Percentiles rank a stretch among this genome's conserved stretches.
Evolutionary conservation across 2,113 vertebrate genomes (phyloP).

Genomic region (Chlorodrepanis virens): DNA sequence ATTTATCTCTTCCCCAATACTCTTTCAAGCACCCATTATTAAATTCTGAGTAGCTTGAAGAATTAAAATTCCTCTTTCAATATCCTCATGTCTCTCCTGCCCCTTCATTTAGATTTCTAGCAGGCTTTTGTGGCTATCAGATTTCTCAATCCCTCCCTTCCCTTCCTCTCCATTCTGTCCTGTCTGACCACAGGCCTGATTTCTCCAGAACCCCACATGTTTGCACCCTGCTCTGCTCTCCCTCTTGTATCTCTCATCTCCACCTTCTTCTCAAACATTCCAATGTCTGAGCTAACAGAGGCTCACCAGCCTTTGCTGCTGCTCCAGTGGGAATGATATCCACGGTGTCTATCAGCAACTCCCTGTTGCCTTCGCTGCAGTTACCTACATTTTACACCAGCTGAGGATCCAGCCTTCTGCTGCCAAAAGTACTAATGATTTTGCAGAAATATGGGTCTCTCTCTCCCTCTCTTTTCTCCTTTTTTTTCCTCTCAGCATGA

Average conservation of each 20-base stretch:
- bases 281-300: background rate
- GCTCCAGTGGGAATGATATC: background rate
- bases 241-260: background rate
- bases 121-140: background rate
- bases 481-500: background rate
- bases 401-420: conserved; percentile 5
- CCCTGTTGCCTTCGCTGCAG: background rate
- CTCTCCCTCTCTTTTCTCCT: background rate
- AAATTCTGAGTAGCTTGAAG: background rate
- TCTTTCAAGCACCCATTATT: background rate
- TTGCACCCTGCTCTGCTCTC: background rate
- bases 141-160: background rate
- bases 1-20: background rate
- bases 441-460: conserved; percentile 8
- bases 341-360: background rate
- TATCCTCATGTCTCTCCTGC: background rate
- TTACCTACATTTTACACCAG: background rate
- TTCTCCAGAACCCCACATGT: background rate
- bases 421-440: conserved; percentile 30
- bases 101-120: background rate
- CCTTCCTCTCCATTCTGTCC: background rate
- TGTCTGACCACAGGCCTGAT: background rate
- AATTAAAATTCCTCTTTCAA: background rate
- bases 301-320: background rate
- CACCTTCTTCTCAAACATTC: background rate